These are phyloP conservation scores for Caerostris extrusa DNA, from an alignment of 1,140 invertebrate genomes.

Conservation along the genomic window DNA sequence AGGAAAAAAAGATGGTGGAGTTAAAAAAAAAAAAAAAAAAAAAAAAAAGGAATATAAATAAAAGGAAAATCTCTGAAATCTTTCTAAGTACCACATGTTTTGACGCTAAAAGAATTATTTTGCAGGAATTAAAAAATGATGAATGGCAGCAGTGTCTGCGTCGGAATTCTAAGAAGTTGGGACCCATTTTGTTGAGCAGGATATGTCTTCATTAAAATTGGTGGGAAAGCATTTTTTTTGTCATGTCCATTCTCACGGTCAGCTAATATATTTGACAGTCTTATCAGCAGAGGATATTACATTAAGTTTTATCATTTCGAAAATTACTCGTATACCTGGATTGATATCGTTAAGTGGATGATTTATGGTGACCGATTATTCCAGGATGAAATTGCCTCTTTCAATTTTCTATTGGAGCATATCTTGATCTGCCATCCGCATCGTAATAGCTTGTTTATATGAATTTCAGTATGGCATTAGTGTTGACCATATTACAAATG, in stretches of 20 bases:
- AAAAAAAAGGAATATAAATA: no score
- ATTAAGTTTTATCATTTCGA: background rate
- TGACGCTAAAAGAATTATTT: conserved; percentile 54
- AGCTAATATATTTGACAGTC: conserved; percentile 23
- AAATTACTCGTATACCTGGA: background rate
- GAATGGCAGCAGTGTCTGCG: background rate
- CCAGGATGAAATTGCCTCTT: background rate
- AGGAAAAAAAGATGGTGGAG: background rate
- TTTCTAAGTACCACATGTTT: conserved; percentile 25
- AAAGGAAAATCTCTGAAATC: conserved; percentile 26
- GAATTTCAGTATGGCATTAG: background rate
- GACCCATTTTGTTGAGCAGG: background rate
- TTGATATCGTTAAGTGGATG: background rate
- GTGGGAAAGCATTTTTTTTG: conserved; percentile 38
- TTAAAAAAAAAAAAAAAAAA: no score
- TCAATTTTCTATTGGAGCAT: background rate
- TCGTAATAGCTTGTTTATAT: background rate
- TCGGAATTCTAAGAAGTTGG: conserved; percentile 36
- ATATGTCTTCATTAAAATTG: conserved; percentile 36
- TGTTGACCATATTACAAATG: no score
- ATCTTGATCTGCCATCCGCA: background rate
- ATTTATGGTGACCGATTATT: background rate
- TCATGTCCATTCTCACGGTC: background rate
- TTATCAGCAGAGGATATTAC: conserved; percentile 41
- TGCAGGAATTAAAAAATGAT: conserved; percentile 50